Percentiles rank a stretch among this genome's conserved stretches.
These are phyloP conservation scores for Ophion costatus DNA, from an alignment of 2,888 invertebrate species.

Conservation along the genomic window DNA sequence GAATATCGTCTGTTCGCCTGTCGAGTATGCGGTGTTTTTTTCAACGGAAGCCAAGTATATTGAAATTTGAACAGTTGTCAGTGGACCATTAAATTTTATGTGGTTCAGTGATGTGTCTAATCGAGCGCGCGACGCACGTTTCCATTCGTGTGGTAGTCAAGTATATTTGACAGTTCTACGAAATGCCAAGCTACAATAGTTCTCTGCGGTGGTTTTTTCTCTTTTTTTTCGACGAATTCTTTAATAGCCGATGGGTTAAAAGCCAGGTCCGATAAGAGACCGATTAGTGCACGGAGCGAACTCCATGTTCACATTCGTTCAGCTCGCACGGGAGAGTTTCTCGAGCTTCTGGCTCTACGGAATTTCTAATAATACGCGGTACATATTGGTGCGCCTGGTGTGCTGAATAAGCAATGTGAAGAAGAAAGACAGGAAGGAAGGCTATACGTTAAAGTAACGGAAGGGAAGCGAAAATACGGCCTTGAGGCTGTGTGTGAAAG, in stretches of 20 bases:
- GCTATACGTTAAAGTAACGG: constrained; percentile 67
- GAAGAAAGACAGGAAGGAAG: constrained; percentile 60
- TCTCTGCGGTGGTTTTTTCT: constrained; percentile 8
- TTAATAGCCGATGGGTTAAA: constrained; percentile 45
- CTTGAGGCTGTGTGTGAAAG: constrained; percentile 31
- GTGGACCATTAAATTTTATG: background rate
- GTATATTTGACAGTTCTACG: constrained; percentile 1
- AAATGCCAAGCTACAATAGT: constrained; percentile 1
- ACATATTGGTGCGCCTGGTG: constrained; percentile 9
- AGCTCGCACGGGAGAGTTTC: constrained; percentile 11
- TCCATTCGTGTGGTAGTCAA: background rate
- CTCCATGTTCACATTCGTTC: constrained; percentile 35
- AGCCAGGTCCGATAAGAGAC: constrained; percentile 55
- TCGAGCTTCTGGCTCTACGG: constrained; percentile 31
- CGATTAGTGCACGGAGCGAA: constrained; percentile 52
- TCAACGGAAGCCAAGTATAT: too few species aligned
- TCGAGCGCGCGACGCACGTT: constrained; percentile 4
- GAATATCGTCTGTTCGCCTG: too few species aligned
- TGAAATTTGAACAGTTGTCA: too few species aligned
- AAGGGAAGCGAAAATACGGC: constrained; percentile 68
- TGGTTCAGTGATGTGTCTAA: background rate
- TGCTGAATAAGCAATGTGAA: constrained; percentile 23
- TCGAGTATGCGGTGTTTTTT: too few species aligned
- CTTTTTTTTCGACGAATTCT: constrained; percentile 43
- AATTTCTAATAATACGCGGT: constrained; percentile 16